These are phyloP conservation scores for Bothrops jararaca DNA, from an alignment of 2,113 vertebrate species.

Conservation along the genomic window DNA sequence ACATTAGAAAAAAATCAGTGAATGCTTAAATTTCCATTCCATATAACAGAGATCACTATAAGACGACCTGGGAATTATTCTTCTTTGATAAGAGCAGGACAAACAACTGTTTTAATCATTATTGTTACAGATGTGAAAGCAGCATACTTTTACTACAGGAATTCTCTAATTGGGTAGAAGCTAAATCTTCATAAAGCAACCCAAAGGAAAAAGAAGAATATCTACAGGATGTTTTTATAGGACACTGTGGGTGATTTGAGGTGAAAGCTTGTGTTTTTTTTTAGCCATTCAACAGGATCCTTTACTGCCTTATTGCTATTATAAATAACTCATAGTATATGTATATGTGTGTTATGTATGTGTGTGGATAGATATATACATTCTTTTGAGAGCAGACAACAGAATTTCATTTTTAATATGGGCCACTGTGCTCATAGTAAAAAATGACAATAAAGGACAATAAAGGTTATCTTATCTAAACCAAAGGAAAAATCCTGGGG, in stretches of 20 bases:
- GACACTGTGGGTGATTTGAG: too few species aligned
- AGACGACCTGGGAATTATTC: neutral
- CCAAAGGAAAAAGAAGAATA: neutral
- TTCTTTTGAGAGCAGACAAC: too few species aligned
- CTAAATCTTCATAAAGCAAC: neutral
- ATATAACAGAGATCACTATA: neutral
- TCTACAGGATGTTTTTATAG: neutral
- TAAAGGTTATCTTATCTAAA: neutral
- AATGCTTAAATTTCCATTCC: neutral
- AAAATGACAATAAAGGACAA: too few species aligned
- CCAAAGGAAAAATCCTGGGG: neutral
- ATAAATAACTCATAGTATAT: neutral
- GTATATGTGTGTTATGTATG: too few species aligned
- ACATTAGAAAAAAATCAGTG: slow-evolving; percentile 7
- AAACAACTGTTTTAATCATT: neutral
- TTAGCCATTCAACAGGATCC: neutral
- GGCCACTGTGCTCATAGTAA: too few species aligned
- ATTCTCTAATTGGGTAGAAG: neutral
- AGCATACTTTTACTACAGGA: neutral
- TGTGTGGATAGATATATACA: too few species aligned
- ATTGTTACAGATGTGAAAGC: neutral
- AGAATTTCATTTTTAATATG: too few species aligned
- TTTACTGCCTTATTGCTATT: neutral
- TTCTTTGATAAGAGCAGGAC: too few species aligned
- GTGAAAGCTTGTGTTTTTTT: neutral